Conservation (phyloP, 2,797 vertebrate species). For the Hoplostethus mediterraneus region DNA sequence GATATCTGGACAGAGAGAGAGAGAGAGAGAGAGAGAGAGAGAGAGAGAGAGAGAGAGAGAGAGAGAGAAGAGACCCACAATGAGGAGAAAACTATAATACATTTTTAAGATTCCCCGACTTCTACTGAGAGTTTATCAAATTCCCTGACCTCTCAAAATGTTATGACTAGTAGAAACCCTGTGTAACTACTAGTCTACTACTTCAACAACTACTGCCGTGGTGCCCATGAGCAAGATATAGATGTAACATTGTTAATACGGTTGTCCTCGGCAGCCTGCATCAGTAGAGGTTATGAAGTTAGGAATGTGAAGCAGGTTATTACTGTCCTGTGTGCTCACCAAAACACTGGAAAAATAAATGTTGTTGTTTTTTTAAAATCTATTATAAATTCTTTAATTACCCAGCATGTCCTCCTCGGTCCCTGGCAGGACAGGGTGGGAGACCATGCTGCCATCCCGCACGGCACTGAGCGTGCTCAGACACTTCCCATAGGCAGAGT, state of each 20-base stretch:
- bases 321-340: too few relatives aligned
- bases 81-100: not conserved
- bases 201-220: not conserved
- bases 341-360: too few relatives aligned
- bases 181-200: too few relatives aligned
- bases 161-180: too few relatives aligned
- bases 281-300: too few relatives aligned
- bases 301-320: too few relatives aligned
- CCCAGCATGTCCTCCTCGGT: conserved; percentile 91
- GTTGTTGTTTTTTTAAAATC: not conserved
- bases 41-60: conserved; percentile 1
- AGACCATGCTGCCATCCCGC: conserved; percentile 93
- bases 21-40: not conserved
- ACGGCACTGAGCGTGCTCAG: conserved; percentile 92
- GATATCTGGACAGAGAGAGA: conserved; percentile 79
- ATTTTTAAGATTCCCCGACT: too few relatives aligned
- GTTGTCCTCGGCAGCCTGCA: not conserved
- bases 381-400: conserved; percentile 67
- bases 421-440: conserved; percentile 90
- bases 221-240: not conserved
- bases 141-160: too few relatives aligned
- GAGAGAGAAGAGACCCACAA: not conserved
- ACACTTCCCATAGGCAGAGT: conserved; percentile 92
- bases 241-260: not conserved
- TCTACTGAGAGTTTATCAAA: too few relatives aligned